Conservation (phyloP, 2,888 invertebrate species). For the Cacoxenus indagator region DNA sequence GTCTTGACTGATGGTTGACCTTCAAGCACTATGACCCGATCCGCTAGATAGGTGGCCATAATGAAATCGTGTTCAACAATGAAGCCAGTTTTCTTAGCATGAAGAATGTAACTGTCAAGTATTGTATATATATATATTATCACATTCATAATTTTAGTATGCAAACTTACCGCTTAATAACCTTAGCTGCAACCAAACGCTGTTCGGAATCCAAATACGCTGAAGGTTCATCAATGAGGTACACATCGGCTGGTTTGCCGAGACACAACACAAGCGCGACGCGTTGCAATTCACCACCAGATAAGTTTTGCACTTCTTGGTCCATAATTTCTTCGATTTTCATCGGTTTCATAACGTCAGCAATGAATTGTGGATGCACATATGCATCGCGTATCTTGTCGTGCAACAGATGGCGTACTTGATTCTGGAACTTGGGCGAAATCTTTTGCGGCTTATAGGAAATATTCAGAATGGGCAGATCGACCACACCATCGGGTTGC, state of each 20-base stretch:
- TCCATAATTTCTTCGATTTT: conserved; percentile 98
- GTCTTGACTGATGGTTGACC: conserved; percentile 92
- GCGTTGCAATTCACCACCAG: conserved; percentile 98
- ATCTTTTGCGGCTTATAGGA: conserved; percentile 99
- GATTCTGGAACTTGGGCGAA: conserved; percentile 95
- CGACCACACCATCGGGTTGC: conserved; percentile 83
- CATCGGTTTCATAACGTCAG: conserved; percentile 98
- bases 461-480: conserved; percentile 88
- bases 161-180: conserved; percentile 88
- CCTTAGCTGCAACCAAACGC: conserved; percentile 99
- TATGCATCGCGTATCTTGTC: conserved; percentile 98
- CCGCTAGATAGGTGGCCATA: conserved; percentile 99
- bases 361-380: conserved; percentile 96
- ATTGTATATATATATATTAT: background rate
- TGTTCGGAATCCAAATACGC: conserved; percentile 99
- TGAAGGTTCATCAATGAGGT: conserved; percentile 98
- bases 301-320: conserved; percentile 97
- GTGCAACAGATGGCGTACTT: conserved; percentile 92
- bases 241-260: conserved; percentile 99
- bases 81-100: conserved; percentile 99
- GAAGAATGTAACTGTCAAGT: conserved; percentile 86
- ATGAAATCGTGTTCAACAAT: conserved; percentile 99
- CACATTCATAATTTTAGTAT: background rate
- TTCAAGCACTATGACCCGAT: conserved; percentile 98
- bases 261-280: conserved; percentile 96